Evolutionary conservation across 2,113 vertebrate genomes (phyloP), one percentile per base, ranked within the genome.

Genomic region (Thomomys bottae): DNA sequence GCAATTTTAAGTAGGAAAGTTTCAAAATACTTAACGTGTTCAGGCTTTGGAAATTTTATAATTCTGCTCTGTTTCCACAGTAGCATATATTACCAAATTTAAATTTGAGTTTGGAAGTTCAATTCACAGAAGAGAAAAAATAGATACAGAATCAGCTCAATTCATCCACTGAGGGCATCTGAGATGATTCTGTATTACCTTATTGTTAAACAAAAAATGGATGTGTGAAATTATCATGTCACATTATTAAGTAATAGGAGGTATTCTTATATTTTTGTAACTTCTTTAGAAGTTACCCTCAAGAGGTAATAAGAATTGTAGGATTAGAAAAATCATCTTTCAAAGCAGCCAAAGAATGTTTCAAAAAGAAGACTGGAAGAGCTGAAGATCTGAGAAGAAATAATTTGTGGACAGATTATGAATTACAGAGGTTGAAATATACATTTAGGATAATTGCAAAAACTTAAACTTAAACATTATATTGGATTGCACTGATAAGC

Each of bases 161-260:
- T n/a, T n/a, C n/a, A n/a, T n/a, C n/a, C n/a, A n/a, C n/a, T n/a
- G 80, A 21, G 11, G 42, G 49, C 1, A 4, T 71, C 32, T 88
- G 21, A 59, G n/a, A 88, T n/a, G n/a, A n/a, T n/a, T n/a, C n/a
- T n/a, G n/a, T 34, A 68, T 84, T n/a, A 59, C 38, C 38, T 40
- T 78, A 92, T 17, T 64, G 4, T 34, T 36, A 64, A 67, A 88
- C 71, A 67, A 34, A 93, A 70, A 86, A 66, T 20, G 8, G 59
- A 70, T 76, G 34, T 30, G 30, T 30, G 17, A 59, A 0, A 40
- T 14, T 2, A 70, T 40, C 3, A 17, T 77, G 23, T 70, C 70
- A 66, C 70, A 66, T 12, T 84, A 40, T 61, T 72, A 83, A 88
- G 32, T 77, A 77, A 67, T 85, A 85, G 9, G 32, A 91, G 32